These are phyloP conservation scores for Leucozona laternaria DNA, from an alignment of 2,888 invertebrate genomes.

Conservation along the genomic window DNA sequence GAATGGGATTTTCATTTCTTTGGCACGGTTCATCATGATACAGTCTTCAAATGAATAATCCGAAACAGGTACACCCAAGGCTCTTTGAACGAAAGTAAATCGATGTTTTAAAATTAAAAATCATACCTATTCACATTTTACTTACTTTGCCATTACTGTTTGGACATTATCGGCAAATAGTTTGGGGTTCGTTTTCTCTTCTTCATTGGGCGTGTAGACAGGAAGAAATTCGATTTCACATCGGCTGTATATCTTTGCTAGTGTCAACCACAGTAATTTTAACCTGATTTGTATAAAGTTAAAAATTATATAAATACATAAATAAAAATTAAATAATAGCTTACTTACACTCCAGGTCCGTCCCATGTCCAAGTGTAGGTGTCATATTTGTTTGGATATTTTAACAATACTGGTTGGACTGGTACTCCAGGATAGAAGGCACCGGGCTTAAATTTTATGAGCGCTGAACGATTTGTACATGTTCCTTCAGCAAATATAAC, in stretches of 20 bases:
- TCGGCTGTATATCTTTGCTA: slow-evolving; percentile 93
- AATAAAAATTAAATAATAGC: neutral
- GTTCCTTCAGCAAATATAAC: slow-evolving; percentile 98
- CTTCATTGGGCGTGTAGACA: slow-evolving; percentile 94
- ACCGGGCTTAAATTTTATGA: slow-evolving; percentile 95
- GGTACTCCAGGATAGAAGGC: slow-evolving; percentile 98
- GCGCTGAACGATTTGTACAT: slow-evolving; percentile 95
- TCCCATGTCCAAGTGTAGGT: slow-evolving; percentile 98
- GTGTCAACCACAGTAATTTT: slow-evolving; percentile 93
- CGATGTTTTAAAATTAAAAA: neutral
- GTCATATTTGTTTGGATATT: slow-evolving; percentile 95
- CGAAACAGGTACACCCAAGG: slow-evolving; percentile 92
- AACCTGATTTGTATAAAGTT: slow-evolving; percentile 85
- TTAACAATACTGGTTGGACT: slow-evolving; percentile 96
- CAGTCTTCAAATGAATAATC: slow-evolving; percentile 98
- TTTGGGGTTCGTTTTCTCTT: slow-evolving; percentile 93
- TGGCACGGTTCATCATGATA: slow-evolving; percentile 92
- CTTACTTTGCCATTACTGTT: slow-evolving; percentile 95
- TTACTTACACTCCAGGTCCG: slow-evolving; percentile 94
- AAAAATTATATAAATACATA: neutral
- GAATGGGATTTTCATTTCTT: slow-evolving; percentile 91
- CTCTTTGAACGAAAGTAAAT: slow-evolving; percentile 84
- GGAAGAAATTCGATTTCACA: slow-evolving; percentile 97
- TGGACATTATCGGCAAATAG: slow-evolving; percentile 95
- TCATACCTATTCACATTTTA: slow-evolving; percentile 62